These are phyloP conservation scores for Ylistrum balloti DNA, from an alignment of 1,140 invertebrate species.

Conservation along the genomic window DNA sequence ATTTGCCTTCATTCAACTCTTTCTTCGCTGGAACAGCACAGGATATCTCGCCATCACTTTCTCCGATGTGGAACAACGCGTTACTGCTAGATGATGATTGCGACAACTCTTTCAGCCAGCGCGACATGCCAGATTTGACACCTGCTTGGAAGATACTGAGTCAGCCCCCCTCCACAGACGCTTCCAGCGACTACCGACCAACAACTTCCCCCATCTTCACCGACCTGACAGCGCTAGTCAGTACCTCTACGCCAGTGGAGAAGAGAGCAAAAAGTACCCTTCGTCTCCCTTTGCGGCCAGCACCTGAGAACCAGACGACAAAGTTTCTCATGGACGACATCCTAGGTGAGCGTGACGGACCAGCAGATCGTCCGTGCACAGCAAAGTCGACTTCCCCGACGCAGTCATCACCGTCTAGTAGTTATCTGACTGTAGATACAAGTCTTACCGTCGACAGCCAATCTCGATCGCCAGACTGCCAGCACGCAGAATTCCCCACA, in stretches of 20 bases:
- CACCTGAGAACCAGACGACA: constrained; percentile 1
- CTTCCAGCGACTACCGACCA: not conserved
- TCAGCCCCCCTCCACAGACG: not conserved
- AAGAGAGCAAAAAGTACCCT: not conserved
- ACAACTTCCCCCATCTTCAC: not conserved
- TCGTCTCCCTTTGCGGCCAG: not conserved
- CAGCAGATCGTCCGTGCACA: not conserved
- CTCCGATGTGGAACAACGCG: not conserved
- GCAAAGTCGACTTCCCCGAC: not conserved
- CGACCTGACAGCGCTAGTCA: not conserved
- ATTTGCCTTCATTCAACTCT: not conserved
- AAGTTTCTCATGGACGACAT: constrained; percentile 13
- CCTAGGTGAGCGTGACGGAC: not conserved
- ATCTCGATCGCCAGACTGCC: not conserved
- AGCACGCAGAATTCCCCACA: not conserved
- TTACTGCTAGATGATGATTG: not conserved
- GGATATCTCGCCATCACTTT: not conserved
- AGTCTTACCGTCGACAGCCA: not conserved
- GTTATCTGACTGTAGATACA: not conserved
- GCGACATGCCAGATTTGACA: not conserved
- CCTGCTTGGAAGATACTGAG: not conserved
- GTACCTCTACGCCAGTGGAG: not conserved
- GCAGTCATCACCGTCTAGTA: not conserved
- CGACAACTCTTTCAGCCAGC: not conserved
- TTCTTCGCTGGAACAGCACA: not conserved